Conservation (phyloP, 2,797 vertebrate genomes). For the Micropoecilia bifurca region DNA sequence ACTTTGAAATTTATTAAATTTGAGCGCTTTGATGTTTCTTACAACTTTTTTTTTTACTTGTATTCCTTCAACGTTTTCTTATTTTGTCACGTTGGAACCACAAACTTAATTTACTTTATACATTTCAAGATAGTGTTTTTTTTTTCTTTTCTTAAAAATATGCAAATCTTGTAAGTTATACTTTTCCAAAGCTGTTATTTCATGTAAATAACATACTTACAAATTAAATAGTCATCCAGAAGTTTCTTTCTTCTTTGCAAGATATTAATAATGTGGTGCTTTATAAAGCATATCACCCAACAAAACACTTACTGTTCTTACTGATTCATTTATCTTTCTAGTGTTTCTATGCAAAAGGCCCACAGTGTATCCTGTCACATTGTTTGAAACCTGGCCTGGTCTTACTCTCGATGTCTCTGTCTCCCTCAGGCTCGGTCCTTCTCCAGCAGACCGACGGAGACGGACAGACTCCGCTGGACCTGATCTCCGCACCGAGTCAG, state of each 20-base stretch:
- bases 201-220: background rate
- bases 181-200: background rate
- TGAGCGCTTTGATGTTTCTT: background rate
- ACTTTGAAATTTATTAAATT: conserved; percentile 9
- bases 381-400: background rate
- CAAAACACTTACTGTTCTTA: background rate
- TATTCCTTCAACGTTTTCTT: background rate
- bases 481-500: conserved; percentile 70
- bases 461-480: conserved; percentile 85
- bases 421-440: conserved; percentile 85
- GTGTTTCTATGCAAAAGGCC: background rate
- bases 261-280: background rate
- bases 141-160: background rate
- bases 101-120: background rate
- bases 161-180: background rate
- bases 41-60: background rate
- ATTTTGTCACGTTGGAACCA: background rate
- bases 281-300: background rate
- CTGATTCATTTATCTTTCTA: background rate
- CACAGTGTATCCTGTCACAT: background rate
- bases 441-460: conserved; percentile 81
- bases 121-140: background rate
- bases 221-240: background rate
- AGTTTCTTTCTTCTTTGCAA: background rate
- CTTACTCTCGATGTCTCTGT: conserved; percentile 35